Conservation (phyloP, 2,113 vertebrate genomes). For the Heterotilapia buettikoferi region DNA sequence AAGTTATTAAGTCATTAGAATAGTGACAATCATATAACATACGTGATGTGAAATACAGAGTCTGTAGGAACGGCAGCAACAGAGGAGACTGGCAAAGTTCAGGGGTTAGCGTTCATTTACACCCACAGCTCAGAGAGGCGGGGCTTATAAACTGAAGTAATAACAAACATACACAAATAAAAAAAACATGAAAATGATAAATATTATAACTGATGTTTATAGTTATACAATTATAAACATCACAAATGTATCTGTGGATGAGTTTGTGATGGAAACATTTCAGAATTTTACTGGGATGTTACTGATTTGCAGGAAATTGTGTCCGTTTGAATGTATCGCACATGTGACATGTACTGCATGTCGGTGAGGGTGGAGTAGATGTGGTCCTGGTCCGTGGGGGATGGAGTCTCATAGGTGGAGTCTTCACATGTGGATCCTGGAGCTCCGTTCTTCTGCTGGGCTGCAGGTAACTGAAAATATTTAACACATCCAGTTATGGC, state of each 20-base stretch:
- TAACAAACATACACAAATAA: background rate
- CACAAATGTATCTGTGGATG: background rate
- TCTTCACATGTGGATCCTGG: background rate
- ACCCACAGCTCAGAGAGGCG: background rate
- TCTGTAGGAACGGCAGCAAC: background rate
- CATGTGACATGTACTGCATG: background rate
- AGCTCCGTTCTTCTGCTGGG: rapidly evolving
- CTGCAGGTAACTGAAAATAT: background rate
- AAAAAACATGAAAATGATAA: background rate
- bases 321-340: background rate
- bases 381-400: background rate
- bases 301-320: background rate
- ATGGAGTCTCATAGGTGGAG: background rate
- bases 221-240: background rate
- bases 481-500: background rate
- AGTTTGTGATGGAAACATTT: background rate
- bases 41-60: background rate
- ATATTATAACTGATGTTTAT: background rate
- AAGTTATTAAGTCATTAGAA: background rate
- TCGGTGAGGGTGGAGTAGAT: background rate
- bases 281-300: background rate
- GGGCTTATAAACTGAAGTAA: background rate
- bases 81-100: background rate
- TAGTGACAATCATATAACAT: background rate
- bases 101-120: background rate